Base-by-base conservation (phyloP, 2,113 vertebrate genomes). In the Suncus etruscus region DNA sequence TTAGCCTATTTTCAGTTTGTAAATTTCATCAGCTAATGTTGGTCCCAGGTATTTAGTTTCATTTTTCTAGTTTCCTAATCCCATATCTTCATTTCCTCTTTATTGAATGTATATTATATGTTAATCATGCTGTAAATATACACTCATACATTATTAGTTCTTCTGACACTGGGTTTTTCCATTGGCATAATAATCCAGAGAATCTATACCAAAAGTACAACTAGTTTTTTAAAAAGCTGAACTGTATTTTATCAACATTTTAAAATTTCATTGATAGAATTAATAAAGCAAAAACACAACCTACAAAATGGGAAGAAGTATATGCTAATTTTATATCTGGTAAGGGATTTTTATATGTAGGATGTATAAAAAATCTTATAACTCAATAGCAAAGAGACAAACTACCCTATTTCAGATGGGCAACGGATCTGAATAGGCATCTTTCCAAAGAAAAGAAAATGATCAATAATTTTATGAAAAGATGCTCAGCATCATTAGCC, bases 61-160 rank as follows among this genome's bases (percentile, higher is more conserved):
- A 32, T 82, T 85, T 84, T 66, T n/a, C 61, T 74, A 76, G 47
- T 47, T 85, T 82, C 22, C 39, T 77, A 70, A 76, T n/a, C 63
- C 73, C 75, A 78, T 3, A 9, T 51, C 12, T 86, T 78, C 27
- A 6, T 77, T 66, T 27, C 22, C 31, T 58, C 10, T 18, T 48
- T 85, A 63, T 22, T 63, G 24, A 31, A 47, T 88, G 6, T 50
- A 84, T 48, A 61, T 48, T 54, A 24, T 51, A 45, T 27, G 8
- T 22, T 51, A 72, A 63, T 45, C 16, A 22, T 39, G 39, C 24
- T 54, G 70, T 14, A 58, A 5, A 58, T 58, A 18, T 58, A 58
- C 54, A 58, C 54, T 70, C n/a, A 70, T 31, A 27, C 48, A 58
- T 47, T 65, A n/a, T 58, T 25, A 39, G 39, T 39, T 3, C 39